A percentile compares a stretch with the other conserved stretches of the same genome.
Conservation (phyloP, 2,113 vertebrate species). For the Podilymbus podiceps region DNA sequence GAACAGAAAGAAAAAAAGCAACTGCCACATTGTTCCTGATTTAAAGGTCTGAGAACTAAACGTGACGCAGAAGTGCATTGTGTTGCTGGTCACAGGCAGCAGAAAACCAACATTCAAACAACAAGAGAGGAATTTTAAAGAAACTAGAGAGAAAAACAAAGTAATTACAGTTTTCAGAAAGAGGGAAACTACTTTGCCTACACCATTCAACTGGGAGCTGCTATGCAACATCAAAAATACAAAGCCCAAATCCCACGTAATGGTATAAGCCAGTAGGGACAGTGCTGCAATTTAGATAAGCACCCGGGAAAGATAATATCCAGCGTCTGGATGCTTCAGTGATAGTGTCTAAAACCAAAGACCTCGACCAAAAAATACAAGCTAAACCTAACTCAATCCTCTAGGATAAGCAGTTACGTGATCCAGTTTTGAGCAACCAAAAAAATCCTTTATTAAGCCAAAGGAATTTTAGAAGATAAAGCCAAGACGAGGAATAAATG, state of each 20-base stretch:
- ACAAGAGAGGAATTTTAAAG: neutral
- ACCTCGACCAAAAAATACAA: neutral
- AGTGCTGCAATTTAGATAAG: slow-evolving; percentile 1
- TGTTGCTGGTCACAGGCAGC: neutral
- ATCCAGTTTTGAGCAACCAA: slow-evolving; percentile 4
- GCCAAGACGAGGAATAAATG: slow-evolving; percentile 2
- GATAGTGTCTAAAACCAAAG: neutral
- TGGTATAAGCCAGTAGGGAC: neutral
- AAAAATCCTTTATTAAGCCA: slow-evolving; percentile 16
- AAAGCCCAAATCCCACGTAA: neutral
- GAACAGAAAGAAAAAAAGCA: neutral
- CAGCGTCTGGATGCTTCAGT: neutral
- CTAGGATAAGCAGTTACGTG: neutral
- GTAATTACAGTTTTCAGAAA: neutral
- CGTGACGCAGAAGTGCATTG: neutral
- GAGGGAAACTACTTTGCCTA: neutral
- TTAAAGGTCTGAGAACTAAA: neutral
- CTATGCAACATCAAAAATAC: neutral
- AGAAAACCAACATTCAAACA: neutral
- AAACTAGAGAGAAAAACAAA: neutral
- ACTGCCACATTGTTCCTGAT: neutral
- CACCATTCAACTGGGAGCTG: neutral
- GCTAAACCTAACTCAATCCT: slow-evolving; percentile 25
- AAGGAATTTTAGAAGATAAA: slow-evolving; percentile 35
- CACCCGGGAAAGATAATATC: neutral